phyloP scores from a whole-genome alignment of 2,113 vertebrate species.

The Okapia johnstoni region DNA sequence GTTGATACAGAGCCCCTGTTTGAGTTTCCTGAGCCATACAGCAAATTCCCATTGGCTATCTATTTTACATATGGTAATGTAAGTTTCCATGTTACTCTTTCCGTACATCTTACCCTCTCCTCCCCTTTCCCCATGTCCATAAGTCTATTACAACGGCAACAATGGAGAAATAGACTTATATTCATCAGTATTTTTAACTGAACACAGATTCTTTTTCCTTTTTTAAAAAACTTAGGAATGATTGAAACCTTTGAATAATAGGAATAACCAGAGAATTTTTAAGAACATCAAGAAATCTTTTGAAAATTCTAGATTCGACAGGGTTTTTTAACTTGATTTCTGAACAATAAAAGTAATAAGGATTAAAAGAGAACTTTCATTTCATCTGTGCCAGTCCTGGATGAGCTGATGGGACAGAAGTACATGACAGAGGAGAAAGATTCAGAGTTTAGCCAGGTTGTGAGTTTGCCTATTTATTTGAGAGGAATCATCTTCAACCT shows the following conservation, averaged over 20 bases:
- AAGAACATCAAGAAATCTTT: neutral
- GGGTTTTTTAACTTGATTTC: neutral
- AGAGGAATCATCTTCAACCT: neutral
- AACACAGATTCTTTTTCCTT: neutral
- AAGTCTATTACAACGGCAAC: neutral
- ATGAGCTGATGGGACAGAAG: neutral
- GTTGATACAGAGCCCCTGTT: neutral
- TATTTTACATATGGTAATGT: neutral
- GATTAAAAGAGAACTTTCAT: neutral
- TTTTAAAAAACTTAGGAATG: neutral
- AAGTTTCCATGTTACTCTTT: neutral
- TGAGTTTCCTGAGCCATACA: neutral
- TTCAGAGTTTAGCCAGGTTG: neutral
- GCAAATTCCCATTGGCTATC: neutral
- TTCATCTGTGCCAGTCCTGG: neutral
- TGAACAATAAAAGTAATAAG: neutral
- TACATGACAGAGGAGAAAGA: neutral
- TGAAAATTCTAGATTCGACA: neutral
- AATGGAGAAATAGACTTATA: neutral
- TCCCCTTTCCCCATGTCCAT: neutral
- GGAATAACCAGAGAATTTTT: neutral
- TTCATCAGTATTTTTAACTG: neutral
- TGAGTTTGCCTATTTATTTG: neutral
- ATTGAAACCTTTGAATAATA: neutral
- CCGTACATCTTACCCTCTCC: neutral